These are phyloP conservation scores for Argyra leucocephala DNA, from an alignment of 2,888 invertebrate species.

Conservation along the genomic window DNA sequence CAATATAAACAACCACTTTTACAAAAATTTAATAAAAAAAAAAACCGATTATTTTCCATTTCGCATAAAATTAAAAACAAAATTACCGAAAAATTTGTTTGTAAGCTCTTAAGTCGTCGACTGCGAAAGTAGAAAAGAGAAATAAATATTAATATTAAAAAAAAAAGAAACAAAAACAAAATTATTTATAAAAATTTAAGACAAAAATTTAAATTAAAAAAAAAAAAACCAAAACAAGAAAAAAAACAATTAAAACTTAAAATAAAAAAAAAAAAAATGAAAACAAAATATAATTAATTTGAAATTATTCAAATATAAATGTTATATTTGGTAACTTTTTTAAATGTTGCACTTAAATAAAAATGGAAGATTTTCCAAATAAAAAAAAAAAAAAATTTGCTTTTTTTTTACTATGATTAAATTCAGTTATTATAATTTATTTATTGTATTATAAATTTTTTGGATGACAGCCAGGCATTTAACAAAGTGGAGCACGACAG, in stretches of 20 bases:
- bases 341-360: constrained; percentile 6
- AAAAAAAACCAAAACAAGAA: neutral
- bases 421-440: too few species aligned
- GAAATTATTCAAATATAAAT: constrained; percentile 3
- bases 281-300: neutral
- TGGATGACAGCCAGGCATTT: too few species aligned
- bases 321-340: constrained; percentile 6
- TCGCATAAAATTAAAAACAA: neutral
- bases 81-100: neutral
- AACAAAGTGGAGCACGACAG: too few species aligned
- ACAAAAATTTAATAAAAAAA: too few species aligned
- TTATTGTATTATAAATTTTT: too few species aligned
- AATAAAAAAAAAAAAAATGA: neutral
- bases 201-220: neutral
- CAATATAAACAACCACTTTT: too few species aligned
- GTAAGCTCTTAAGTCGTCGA: neutral
- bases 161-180: neutral
- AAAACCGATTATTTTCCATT: neutral
- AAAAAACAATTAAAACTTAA: neutral
- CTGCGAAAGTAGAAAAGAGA: neutral
- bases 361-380: constrained; percentile 3
- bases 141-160: neutral
- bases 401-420: too few species aligned
- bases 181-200: constrained; percentile 2
- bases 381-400: too few species aligned